Evolutionary conservation across 2,888 invertebrate genomes (phyloP), one percentile per base, ranked within the genome.

Genomic region (Dolichomitus sp.): DNA sequence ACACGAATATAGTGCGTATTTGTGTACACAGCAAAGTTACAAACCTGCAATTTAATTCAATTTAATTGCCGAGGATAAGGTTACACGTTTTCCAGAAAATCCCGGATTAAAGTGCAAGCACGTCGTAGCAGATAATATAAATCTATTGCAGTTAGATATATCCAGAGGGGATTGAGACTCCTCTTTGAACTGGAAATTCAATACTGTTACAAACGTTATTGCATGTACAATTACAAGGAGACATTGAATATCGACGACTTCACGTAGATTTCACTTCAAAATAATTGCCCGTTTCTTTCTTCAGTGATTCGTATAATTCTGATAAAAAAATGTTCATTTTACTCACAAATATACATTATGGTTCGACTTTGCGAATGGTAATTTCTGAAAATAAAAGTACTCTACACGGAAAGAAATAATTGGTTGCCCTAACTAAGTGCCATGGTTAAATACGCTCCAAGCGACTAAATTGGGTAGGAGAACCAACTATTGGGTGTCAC

Each of bases 21-120:
- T 37, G 4, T 37, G 40, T 11, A 37, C 61, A n/a, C 37, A 19
- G 11, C 19, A 2, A 37, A 19, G 61, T 61, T 40, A 40, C 61
- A 61, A 37, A 37, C 11, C 61, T 37, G 37, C 61, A 61, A 37
- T 37, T 61, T 61, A 40, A 61, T 61, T 61, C 9, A 40, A 61
- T 61, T 61, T 17, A 37, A 37, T 37, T 61, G 37, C 61, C 37
- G 11, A 6, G 19, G 61, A 61, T 17, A 4, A 61, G 61, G n/a
- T 37, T 40, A 37, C 61, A 61, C 61, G 37, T 61, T 61, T 40
- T 61, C 11, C 17, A n/a, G 61, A 61, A 40, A 61, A 61, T 40
- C 61, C 61, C 17, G 61, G 61, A 61, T 61, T 61, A 61, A 61
- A 61, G 61, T 61, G 61, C 61, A 37, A 61, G 61, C 61, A 61